Percentiles rank a stretch among this genome's conserved stretches.
These are phyloP conservation scores for Saturnia japonica DNA, from an alignment of 2,888 invertebrate species.

Conservation along the genomic window DNA sequence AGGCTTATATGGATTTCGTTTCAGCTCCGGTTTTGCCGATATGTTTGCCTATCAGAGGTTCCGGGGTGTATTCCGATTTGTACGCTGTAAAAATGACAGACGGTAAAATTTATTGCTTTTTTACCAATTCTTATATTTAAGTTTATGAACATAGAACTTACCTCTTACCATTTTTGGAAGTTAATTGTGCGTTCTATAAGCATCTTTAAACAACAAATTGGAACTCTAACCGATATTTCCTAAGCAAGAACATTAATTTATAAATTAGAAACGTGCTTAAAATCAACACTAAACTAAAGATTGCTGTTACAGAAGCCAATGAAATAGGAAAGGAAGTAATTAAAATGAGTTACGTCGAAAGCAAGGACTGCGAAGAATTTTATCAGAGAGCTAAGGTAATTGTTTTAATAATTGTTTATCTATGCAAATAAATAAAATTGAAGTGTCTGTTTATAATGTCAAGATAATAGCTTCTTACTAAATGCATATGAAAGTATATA, in stretches of 20 bases:
- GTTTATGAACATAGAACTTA: background rate
- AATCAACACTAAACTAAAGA: background rate
- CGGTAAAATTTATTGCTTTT: conserved; percentile 35
- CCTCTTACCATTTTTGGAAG: background rate
- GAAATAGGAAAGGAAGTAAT: conserved; percentile 49
- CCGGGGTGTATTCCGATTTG: conserved; percentile 39
- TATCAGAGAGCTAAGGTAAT: conserved; percentile 49
- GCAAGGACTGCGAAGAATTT: conserved; percentile 54
- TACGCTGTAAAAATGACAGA: conserved; percentile 56
- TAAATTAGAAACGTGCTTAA: background rate
- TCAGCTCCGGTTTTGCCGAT: conserved; percentile 51
- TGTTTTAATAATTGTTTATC: background rate
- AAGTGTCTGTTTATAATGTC: too few relatives aligned
- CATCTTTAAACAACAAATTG: too few relatives aligned
- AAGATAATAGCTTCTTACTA: too few relatives aligned
- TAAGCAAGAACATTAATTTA: background rate
- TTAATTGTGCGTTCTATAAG: too few relatives aligned
- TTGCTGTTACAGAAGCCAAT: conserved; percentile 12
- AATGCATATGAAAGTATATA: too few relatives aligned
- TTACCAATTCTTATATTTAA: background rate
- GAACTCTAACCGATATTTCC: too few relatives aligned
- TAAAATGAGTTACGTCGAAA: conserved; percentile 49
- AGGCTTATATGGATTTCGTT: conserved; percentile 4
- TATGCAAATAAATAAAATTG: too few relatives aligned
- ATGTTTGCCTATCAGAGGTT: conserved; percentile 51